Conservation (phyloP, 2,888 invertebrate genomes). For the Amphipoea lucens region DNA sequence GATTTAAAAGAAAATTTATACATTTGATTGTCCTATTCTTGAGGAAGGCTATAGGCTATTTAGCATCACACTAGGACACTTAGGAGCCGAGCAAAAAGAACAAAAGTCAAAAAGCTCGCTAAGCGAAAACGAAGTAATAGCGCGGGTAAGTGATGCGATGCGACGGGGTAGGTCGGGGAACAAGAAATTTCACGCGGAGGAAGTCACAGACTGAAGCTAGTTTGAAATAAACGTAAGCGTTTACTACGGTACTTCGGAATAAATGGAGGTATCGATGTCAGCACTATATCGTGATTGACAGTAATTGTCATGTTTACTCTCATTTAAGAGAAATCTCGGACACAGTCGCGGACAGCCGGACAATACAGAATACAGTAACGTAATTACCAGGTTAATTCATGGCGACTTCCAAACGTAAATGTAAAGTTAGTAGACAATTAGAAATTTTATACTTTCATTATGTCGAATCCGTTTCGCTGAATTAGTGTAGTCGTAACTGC, state of each 20-base stretch:
- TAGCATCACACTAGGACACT: no score
- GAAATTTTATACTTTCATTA: conserved; percentile 36
- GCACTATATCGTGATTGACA: conserved; percentile 46
- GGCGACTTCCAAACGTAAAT: conserved; percentile 4
- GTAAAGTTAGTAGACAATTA: conserved; percentile 26
- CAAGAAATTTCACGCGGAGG: not conserved
- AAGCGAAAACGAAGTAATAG: no score
- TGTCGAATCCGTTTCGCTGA: conserved; percentile 20
- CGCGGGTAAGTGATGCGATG: no score
- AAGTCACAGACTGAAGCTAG: not conserved
- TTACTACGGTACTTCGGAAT: conserved; percentile 11
- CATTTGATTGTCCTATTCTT: not conserved
- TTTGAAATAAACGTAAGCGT: not conserved
- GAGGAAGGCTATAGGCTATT: not conserved
- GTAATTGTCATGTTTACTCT: conserved; percentile 51
- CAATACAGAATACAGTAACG: conserved; percentile 23
- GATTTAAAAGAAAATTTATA: not conserved
- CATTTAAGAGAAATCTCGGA: conserved; percentile 32
- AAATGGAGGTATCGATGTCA: conserved; percentile 41
- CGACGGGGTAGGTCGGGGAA: no score
- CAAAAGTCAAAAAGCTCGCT: not conserved
- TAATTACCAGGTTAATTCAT: conserved; percentile 35
- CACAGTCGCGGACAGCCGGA: not conserved
- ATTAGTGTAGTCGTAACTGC: conserved; percentile 1
- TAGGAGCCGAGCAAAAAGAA: no score